These are phyloP conservation scores for Plebejus melissa DNA, from an alignment of 2,888 invertebrate genomes.

Conservation along the genomic window DNA sequence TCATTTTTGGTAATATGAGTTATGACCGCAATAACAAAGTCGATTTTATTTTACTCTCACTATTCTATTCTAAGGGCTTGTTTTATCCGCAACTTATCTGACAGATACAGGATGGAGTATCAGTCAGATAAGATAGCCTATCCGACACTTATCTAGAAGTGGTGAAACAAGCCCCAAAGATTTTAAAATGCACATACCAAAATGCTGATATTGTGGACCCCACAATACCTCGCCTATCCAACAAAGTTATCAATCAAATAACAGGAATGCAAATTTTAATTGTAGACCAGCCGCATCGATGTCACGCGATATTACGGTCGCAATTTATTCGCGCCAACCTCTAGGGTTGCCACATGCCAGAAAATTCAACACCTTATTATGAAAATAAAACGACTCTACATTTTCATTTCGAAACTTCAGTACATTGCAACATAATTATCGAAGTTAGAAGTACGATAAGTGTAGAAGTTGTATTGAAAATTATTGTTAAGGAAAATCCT, in stretches of 20 bases:
- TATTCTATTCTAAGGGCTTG: not conserved
- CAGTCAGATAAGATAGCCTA: too few relatives aligned
- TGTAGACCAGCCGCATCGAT: constrained; percentile 53
- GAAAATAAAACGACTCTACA: not conserved
- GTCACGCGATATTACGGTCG: constrained; percentile 61
- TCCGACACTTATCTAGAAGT: too few relatives aligned
- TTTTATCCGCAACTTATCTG: too few relatives aligned
- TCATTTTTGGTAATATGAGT: not conserved
- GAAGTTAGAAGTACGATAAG: not conserved
- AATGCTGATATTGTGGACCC: not conserved
- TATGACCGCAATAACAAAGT: not conserved
- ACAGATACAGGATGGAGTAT: too few relatives aligned
- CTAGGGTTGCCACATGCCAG: constrained; percentile 16
- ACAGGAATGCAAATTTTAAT: constrained; percentile 75
- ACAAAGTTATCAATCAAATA: constrained; percentile 72
- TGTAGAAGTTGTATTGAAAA: not conserved
- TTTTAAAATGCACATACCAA: not conserved
- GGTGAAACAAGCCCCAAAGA: not conserved
- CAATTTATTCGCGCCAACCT: constrained; percentile 52
- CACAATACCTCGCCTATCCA: constrained; percentile 52
- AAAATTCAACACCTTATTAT: not conserved
- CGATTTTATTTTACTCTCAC: not conserved
- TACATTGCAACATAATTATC: too few relatives aligned
- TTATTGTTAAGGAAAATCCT: not conserved
- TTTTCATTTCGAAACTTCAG: not conserved